Evolutionary conservation across 2,888 invertebrate genomes (phyloP), one percentile per base, ranked within the genome.

Genomic region (Cheilosia urbana): DNA sequence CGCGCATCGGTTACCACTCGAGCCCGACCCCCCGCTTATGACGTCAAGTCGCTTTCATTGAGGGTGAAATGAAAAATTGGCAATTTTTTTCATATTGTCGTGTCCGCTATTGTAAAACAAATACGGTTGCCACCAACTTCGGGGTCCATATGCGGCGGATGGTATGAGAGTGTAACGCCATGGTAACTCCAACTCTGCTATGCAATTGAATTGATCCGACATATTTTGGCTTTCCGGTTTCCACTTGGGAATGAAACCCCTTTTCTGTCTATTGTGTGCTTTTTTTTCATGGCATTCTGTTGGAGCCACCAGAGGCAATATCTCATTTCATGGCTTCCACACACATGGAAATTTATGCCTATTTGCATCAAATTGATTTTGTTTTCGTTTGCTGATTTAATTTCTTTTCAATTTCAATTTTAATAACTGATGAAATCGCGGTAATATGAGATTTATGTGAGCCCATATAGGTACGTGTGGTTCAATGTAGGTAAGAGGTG

Each of bases 361-460:
- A 89, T 89, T 89, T 89, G 88, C 89, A 89, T 89, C 87, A 89
- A 89, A 89, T 89, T 89, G 88, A 88, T 88, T 89, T 88, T 87
- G 76, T 77, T 87, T 87, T 87, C 68, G 84, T 87, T 68, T 72
- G 66, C 79, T 88, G 88, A 89, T 89, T 88, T 89, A 88, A 88
- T 89, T 89, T 89, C 87, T 87, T 89, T 88, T 88, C 87, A 88
- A 88, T 89, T 89, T 88, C 87, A 87, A 88, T 88, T 89, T 88
- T 88, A 81, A 85, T 85, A 85, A 84, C 80, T 53, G 71, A 71
- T 53, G 80, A 51, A 81, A 40, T 68, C 27, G 37, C 15, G 30
- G 34, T 45, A 51, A 45, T 45, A 62, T 37, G 53, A 63, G 60
- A 62, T 62, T 60, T 55, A 37, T n/a, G 42, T 60, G n/a, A 19